Percentiles rank a stretch among this genome's conserved stretches.
These are phyloP conservation scores for Scaptodrosophila latifasciaeformis DNA, from an alignment of 2,888 invertebrate genomes.

Conservation along the genomic window DNA sequence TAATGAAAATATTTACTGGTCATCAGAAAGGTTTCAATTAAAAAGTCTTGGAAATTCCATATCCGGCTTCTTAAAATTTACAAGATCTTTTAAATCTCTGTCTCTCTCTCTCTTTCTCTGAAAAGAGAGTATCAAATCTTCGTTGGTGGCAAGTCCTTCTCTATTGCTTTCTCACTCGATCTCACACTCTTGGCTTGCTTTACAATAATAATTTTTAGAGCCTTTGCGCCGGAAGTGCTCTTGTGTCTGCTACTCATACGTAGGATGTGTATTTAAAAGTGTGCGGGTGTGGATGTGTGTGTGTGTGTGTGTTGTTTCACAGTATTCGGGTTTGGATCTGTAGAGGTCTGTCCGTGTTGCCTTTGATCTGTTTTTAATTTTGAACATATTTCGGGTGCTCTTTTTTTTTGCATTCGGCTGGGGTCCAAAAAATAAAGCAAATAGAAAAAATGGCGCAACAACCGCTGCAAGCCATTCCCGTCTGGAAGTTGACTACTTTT, in stretches of 20 bases:
- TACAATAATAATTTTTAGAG: constrained; percentile 52
- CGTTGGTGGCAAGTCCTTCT: no score
- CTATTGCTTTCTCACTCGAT: constrained; percentile 38
- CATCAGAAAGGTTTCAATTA: no score
- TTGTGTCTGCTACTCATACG: constrained; percentile 29
- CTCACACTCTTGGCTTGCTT: constrained; percentile 27
- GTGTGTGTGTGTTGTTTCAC: constrained; percentile 32
- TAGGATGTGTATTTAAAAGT: no score
- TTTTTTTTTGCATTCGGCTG: constrained; percentile 11
- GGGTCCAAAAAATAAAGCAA: constrained; percentile 1
- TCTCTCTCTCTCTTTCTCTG: constrained; percentile 47
- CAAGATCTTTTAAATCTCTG: not conserved
- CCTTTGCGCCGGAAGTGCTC: constrained; percentile 53
- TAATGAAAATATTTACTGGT: no score
- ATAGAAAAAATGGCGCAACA: not conserved
- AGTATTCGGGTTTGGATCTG: not conserved
- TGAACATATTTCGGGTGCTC: constrained; percentile 36
- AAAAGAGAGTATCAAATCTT: constrained; percentile 72
- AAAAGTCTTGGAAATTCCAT: no score
- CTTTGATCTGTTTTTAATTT: constrained; percentile 69
- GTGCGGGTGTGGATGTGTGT: not conserved
- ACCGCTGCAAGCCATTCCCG: not conserved
- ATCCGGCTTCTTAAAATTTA: no score
- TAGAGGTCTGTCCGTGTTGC: constrained; percentile 36
- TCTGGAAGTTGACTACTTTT: not conserved